These are phyloP conservation scores for Tyrannus savana DNA, from an alignment of 2,113 vertebrate species.

Conservation along the genomic window DNA sequence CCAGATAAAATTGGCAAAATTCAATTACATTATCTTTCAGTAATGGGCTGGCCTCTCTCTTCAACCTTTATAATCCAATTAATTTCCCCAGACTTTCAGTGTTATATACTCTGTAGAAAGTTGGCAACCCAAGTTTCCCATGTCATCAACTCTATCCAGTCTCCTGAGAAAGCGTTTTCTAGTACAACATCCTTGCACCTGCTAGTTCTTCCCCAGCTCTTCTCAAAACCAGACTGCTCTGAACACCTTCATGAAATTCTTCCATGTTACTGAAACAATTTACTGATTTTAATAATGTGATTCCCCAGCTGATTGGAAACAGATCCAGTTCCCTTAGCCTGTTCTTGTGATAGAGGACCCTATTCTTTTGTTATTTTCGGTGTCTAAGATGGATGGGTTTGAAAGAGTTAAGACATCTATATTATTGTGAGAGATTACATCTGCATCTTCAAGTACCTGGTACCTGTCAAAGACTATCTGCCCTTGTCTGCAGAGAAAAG, in stretches of 20 bases:
- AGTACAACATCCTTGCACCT: constrained; percentile 46
- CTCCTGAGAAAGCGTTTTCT: neutral
- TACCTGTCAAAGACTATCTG: neutral
- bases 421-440: neutral
- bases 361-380: neutral
- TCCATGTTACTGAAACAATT: neutral
- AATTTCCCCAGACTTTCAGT: neutral
- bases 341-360: neutral
- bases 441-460: neutral
- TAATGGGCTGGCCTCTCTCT: neutral
- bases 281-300: neutral
- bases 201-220: neutral
- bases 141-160: constrained; percentile 33
- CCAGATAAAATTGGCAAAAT: neutral
- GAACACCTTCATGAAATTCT: neutral
- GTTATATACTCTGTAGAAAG: neutral
- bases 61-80: neutral
- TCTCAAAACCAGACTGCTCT: neutral
- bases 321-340: neutral
- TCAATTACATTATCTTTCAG: neutral
- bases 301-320: neutral
- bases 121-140: constrained; percentile 46
- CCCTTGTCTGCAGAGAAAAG: neutral
- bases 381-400: neutral
- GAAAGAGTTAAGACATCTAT: neutral